These are phyloP conservation scores for Cheilosia soror DNA, from an alignment of 2,888 invertebrate genomes.

Conservation along the genomic window DNA sequence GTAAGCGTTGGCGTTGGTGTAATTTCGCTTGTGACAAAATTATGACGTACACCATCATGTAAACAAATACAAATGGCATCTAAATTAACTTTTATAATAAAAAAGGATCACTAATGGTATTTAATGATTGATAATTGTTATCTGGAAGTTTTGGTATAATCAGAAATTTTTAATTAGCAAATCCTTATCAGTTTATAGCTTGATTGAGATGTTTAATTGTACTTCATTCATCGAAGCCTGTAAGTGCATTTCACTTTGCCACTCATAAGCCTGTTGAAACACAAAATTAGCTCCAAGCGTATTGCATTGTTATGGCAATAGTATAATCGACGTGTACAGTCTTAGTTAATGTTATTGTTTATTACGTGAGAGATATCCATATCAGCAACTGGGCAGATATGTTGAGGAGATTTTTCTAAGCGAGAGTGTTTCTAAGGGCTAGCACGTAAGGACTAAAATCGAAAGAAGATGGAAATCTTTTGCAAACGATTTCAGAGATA, in stretches of 20 bases:
- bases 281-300: not conserved
- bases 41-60: not conserved
- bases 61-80: too few relatives aligned
- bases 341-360: not conserved
- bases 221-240: constrained; percentile 5
- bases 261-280: not conserved
- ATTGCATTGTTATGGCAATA: constrained; percentile 6
- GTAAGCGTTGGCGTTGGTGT: not conserved
- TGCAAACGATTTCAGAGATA: too few relatives aligned
- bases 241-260: constrained; percentile 10
- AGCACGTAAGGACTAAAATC: too few relatives aligned
- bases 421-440: too few relatives aligned
- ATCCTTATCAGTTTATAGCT: constrained; percentile 11
- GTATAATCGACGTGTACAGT: not conserved
- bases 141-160: not conserved
- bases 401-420: too few relatives aligned
- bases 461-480: too few relatives aligned
- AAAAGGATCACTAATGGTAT: not conserved
- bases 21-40: not conserved
- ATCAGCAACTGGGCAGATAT: not conserved
- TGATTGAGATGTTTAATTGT: not conserved
- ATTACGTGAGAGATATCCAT: not conserved
- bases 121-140: not conserved
- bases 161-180: constrained; percentile 9
- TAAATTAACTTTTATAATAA: too few relatives aligned